phyloP scores from a whole-genome alignment of 2,888 invertebrate species.

The Ectobius pallidus region DNA sequence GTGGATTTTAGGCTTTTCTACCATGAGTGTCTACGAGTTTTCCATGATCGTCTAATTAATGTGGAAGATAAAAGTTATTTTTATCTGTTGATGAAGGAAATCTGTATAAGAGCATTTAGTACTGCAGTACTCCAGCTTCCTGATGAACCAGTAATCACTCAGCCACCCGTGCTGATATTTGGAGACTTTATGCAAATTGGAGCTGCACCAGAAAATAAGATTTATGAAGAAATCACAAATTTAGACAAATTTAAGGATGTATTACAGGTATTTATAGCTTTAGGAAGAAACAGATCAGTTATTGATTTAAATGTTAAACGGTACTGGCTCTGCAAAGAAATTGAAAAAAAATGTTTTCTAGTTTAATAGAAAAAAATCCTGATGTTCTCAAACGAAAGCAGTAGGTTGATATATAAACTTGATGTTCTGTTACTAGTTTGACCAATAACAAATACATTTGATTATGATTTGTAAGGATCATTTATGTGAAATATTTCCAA shows the following conservation, averaged over 20 bases:
- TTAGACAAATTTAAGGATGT: slow-evolving; percentile 71
- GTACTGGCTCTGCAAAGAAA: too few relatives aligned
- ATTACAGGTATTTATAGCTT: slow-evolving; percentile 62
- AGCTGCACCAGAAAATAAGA: slow-evolving; percentile 70
- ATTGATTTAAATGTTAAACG: background rate
- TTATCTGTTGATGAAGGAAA: slow-evolving; percentile 70
- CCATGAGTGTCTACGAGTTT: slow-evolving; percentile 90
- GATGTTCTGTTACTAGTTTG: too few relatives aligned
- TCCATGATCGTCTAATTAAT: slow-evolving; percentile 88
- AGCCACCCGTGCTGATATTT: slow-evolving; percentile 74
- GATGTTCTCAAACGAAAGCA: too few relatives aligned
- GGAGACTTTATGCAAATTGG: slow-evolving; percentile 85
- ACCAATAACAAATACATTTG: too few relatives aligned
- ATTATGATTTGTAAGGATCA: too few relatives aligned
- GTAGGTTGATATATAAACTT: too few relatives aligned
- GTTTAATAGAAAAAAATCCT: too few relatives aligned
- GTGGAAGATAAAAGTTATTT: slow-evolving; percentile 82
- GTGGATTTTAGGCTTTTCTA: slow-evolving; percentile 74
- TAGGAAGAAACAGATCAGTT: background rate
- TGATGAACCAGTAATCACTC: slow-evolving; percentile 62
- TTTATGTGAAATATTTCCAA: too few relatives aligned
- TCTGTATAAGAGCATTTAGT: slow-evolving; percentile 69
- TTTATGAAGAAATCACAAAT: slow-evolving; percentile 85
- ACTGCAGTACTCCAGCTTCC: slow-evolving; percentile 66
- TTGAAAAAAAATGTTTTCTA: too few relatives aligned